Conservation (phyloP, 2,888 invertebrate species). For the Enchytraeus crypticus region DNA sequence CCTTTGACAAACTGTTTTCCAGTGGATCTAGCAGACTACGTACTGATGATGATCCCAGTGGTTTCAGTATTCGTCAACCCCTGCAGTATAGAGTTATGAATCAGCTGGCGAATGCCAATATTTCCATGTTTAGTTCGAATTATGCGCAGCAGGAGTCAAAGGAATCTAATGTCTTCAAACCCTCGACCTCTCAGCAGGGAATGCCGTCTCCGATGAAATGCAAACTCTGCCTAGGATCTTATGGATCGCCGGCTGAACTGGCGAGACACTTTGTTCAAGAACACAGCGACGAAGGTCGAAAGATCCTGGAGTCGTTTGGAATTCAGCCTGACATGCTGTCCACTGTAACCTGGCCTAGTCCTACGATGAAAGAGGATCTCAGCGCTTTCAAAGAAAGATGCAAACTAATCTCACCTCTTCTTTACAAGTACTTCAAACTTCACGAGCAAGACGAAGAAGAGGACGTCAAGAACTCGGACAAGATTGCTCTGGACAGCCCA, state of each 20-base stretch:
- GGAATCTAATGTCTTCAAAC: too few relatives aligned
- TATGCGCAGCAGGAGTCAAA: too few relatives aligned
- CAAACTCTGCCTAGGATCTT: constrained; percentile 46
- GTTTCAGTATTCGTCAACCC: too few relatives aligned
- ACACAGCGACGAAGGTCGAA: constrained; percentile 45
- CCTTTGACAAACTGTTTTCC: too few relatives aligned
- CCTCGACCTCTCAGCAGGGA: too few relatives aligned
- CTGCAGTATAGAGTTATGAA: too few relatives aligned
- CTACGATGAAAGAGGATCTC: neutral
- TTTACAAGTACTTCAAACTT: neutral
- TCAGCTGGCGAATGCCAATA: too few relatives aligned
- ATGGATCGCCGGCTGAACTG: constrained; percentile 40
- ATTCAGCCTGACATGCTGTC: neutral
- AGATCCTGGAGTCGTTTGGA: neutral
- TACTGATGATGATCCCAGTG: too few relatives aligned
- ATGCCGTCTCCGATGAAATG: constrained; percentile 35
- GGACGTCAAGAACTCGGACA: neutral
- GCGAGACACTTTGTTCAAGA: constrained; percentile 46
- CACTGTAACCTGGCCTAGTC: neutral
- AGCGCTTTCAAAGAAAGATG: neutral
- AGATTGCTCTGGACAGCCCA: neutral
- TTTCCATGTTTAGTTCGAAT: too few relatives aligned
- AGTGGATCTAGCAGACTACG: too few relatives aligned
- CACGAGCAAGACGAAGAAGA: neutral
- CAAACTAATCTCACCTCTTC: neutral